A percentile compares a stretch with the other conserved stretches of the same genome.
Evolutionary conservation across 2,888 invertebrate species (phyloP).

Genomic region (Zaprionus lineosus): DNA sequence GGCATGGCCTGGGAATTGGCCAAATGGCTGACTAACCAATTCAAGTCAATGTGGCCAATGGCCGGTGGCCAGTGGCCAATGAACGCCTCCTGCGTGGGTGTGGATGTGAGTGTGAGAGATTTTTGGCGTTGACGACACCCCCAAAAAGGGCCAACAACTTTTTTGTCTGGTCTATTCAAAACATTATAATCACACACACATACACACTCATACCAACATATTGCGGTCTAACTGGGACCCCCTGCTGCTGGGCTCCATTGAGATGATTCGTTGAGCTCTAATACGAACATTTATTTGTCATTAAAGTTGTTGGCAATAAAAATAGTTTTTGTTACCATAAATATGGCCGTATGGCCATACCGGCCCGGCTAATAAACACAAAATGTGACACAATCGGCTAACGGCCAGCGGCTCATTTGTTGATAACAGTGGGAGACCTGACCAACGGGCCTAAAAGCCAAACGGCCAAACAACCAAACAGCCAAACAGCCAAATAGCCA

Average conservation of each 20-base stretch:
- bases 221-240: neutral
- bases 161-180: neutral
- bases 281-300: constrained; percentile 58
- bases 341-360: constrained; percentile 44
- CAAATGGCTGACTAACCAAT: constrained; percentile 6
- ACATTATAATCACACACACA: neutral
- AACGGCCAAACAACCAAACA: neutral
- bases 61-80: no score
- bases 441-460: constrained; percentile 8
- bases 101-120: constrained; percentile 41
- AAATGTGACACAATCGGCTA: constrained; percentile 68
- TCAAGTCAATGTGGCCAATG: constrained; percentile 32
- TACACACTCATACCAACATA: neutral
- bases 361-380: constrained; percentile 50
- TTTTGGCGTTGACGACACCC: constrained; percentile 12
- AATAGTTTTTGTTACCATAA: constrained; percentile 61
- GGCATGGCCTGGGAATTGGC: constrained; percentile 51
- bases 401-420: constrained; percentile 60
- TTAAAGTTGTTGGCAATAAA: constrained; percentile 51
- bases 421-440: constrained; percentile 70
- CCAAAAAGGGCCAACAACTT: constrained; percentile 68
- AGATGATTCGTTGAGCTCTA: constrained; percentile 42
- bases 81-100: constrained; percentile 36
- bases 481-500: neutral
- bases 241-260: neutral